Evolutionary conservation across 1,140 invertebrate genomes (phyloP).

Genomic region (Monochamus saltuarius): DNA sequence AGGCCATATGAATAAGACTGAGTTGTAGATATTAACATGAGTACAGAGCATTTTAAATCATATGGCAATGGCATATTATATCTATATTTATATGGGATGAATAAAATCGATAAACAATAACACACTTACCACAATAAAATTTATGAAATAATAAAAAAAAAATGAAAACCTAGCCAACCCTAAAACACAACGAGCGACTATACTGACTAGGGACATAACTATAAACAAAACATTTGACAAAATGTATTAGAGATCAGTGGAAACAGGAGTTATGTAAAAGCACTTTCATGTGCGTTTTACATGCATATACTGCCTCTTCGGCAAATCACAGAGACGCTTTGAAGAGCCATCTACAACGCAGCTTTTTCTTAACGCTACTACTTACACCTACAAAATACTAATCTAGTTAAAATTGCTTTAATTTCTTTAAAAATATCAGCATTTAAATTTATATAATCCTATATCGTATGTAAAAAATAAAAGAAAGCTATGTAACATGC

Average conservation of each 20-base stretch:
- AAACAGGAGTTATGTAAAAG: slow-evolving; percentile 48
- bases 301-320: slow-evolving; percentile 36
- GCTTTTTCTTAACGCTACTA: slow-evolving; percentile 25
- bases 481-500: slow-evolving; percentile 37
- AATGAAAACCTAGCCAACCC: slow-evolving; percentile 46
- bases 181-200: slow-evolving; percentile 46
- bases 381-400: slow-evolving; percentile 30
- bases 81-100: background rate
- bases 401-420: slow-evolving; percentile 48
- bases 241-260: slow-evolving; percentile 50
- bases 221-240: slow-evolving; percentile 45
- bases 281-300: slow-evolving; percentile 26
- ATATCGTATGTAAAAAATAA: slow-evolving; percentile 38
- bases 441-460: slow-evolving; percentile 39
- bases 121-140: slow-evolving; percentile 41
- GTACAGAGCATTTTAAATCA: background rate
- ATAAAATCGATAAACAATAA: slow-evolving; percentile 31
- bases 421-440: slow-evolving; percentile 50
- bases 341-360: slow-evolving; percentile 49
- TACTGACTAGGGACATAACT: slow-evolving; percentile 50
- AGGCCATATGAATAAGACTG: too few species aligned
- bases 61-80: slow-evolving; percentile 26
- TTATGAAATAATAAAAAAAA: slow-evolving; percentile 39
- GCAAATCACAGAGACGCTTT: slow-evolving; percentile 54
- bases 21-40: too few species aligned